Base-by-base conservation (phyloP, 2,888 invertebrate species). In the Amphipyra berbera region DNA sequence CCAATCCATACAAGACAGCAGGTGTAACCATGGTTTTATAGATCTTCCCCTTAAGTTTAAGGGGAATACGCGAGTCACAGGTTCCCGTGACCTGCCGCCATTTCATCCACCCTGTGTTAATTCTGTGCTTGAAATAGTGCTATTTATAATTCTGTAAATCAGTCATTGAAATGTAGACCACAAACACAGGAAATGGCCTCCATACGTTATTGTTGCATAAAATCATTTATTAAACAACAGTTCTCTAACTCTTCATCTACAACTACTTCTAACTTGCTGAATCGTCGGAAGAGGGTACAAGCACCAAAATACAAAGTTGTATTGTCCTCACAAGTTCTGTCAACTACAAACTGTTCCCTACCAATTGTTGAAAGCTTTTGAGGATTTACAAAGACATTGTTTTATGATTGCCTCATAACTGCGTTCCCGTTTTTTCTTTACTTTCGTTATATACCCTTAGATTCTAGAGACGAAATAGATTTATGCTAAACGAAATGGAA, bases 291-390 rank as follows among this genome's bases (percentile, higher is more conserved):
- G 15, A 21, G 21, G 44, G 52, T 30, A 15, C 9, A 55, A 72
- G 52, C 73, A 37, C 9, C 7, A 45, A 13, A 13, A 13, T n/a
- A 66, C 46, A 57, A 73, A 67, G 53, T 57, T 46, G 27, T 44
- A 60, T 56, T 73, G 49, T 56, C 35, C 52, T 5, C 0, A 21
- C 27, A 44, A 57, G 49, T 50, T 49, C 42, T 72, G 73, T 61
- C 68, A 50, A 47, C 61, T 61, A 37, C 68, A 67, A 61, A 70
- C 56, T 46, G 13, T 72, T 44, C 13, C 7, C 14, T 13, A 15
- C 49, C 13, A 21, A 42, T 46, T 21, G 42, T 70, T 37, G 6
- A 53, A 38, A 44, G 30, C 21, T 40, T 45, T 57, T 53, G 21
- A 8, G 8, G 44, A 56, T 21, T 38, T 30, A 5, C 4, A 21